Evolutionary conservation across 2,888 invertebrate genomes (phyloP), one percentile per base, ranked within the genome.

Genomic region (Allophyes oxyacanthae): DNA sequence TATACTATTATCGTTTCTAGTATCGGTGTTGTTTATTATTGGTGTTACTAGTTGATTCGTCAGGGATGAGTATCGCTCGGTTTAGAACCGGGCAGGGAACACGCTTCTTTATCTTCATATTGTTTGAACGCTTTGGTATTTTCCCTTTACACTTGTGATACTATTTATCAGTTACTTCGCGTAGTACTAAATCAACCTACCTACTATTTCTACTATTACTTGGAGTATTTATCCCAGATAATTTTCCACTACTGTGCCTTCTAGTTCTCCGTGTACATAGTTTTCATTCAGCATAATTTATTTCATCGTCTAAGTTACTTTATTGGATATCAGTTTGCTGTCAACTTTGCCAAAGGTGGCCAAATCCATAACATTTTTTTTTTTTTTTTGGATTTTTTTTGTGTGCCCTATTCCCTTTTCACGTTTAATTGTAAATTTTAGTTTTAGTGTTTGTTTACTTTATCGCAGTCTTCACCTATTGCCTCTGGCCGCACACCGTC

Each of bases 221-320:
- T 61, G 43, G 28, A 44, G 49, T 64, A 52, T 55, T 62, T 77
- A 28, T 74, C 58, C 81, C 78, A 74, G 72, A 71, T 80, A 54
- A 75, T 85, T 87, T 83, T 8, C 86, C 84, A 90, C 88, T 88
- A 91, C 89, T 90, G 92, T 93, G 92, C 92, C 93, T 92, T 93
- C 92, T 92, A 91, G 87, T 87, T 89, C 87, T 87, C 85, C 83
- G 74, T 85, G 81, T 90, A 90, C 83, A 88, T 90, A 88, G 78
- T 82, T 86, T 83, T 58, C 49, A 74, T 75, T 74, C 65, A 68
- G 52, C 54, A 68, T 70, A 70, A 59, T 77, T 75, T 69, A 64
- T 59, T 60, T 69, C 53, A 66, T 68, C 28, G 11, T 53, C 57
- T 75, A 49, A 51, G 51, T 65, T 63, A 55, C 36, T 51, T 44